phyloP scores from a whole-genome alignment of 1,140 invertebrate genomes.

The Drosophila takahashii region DNA sequence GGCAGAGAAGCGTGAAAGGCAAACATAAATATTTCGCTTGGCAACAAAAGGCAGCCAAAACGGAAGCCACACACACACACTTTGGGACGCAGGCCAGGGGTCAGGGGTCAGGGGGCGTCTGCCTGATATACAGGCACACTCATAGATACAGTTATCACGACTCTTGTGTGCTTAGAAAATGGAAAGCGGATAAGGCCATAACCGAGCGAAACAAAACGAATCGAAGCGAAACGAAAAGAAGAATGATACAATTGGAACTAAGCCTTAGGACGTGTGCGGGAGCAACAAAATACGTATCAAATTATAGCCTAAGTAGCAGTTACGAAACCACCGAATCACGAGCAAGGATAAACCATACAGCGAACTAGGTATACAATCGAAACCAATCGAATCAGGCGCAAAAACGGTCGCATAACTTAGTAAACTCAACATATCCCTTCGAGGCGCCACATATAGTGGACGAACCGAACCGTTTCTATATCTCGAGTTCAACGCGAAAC shows the following conservation, averaged over 20 bases:
- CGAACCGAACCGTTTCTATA: constrained; percentile 31
- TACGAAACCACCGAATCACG: constrained; percentile 54
- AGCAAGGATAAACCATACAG: constrained; percentile 46
- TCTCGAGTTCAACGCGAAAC: constrained; percentile 24
- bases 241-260: constrained; percentile 67
- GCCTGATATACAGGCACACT: constrained; percentile 8
- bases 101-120: neutral
- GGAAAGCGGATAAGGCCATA: constrained; percentile 60
- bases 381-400: constrained; percentile 2
- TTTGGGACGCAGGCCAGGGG: neutral
- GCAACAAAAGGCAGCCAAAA: constrained; percentile 65
- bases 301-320: constrained; percentile 69
- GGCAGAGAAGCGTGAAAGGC: constrained; percentile 58
- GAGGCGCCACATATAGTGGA: constrained; percentile 3
- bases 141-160: constrained; percentile 60
- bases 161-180: constrained; percentile 66
- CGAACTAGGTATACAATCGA: constrained; percentile 47
- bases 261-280: constrained; percentile 58
- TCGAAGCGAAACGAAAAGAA: constrained; percentile 52
- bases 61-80: constrained; percentile 40
- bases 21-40: constrained; percentile 76
- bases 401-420: constrained; percentile 68
- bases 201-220: constrained; percentile 48
- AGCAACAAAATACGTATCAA: constrained; percentile 74
- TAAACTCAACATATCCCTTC: constrained; percentile 29